These are phyloP conservation scores for Pseudomyrmex gracilis DNA, from an alignment of 1,140 invertebrate genomes.

Conservation along the genomic window DNA sequence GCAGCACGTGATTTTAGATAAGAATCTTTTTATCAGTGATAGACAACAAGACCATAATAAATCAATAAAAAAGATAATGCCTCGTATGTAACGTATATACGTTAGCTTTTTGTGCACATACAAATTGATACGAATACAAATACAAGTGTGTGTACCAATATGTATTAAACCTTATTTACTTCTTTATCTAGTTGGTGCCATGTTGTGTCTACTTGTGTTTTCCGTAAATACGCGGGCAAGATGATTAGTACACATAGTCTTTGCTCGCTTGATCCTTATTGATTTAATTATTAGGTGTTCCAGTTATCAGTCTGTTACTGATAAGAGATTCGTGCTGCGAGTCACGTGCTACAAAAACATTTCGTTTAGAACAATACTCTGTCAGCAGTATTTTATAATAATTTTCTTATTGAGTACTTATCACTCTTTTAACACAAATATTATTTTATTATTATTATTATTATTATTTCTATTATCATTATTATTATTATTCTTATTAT, in stretches of 20 bases:
- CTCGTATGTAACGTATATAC: neutral
- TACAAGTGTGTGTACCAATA: conserved; percentile 13
- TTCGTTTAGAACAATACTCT: neutral
- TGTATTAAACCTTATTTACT: conserved; percentile 21
- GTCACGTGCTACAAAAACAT: neutral
- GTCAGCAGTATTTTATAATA: neutral
- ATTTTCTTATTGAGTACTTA: neutral
- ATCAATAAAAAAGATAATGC: conserved; percentile 20
- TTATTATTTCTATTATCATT: neutral
- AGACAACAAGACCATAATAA: conserved; percentile 10
- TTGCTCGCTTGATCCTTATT: neutral
- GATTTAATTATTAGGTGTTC: conserved; percentile 7
- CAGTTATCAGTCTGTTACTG: neutral
- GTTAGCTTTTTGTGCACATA: neutral
- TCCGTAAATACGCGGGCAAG: neutral
- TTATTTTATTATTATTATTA: no score
- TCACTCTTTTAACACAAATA: no score
- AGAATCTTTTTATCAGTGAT: conserved; percentile 21
- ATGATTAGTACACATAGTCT: conserved; percentile 4
- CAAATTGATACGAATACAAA: neutral
- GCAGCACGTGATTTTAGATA: conserved; percentile 20
- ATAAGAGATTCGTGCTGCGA: conserved; percentile 13
- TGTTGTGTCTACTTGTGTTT: conserved; percentile 8
- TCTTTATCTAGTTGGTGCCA: neutral
- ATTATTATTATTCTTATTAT: neutral